These are phyloP conservation scores for Patella ulyssiponensis DNA, from an alignment of 2,888 invertebrate species.

Conservation along the genomic window DNA sequence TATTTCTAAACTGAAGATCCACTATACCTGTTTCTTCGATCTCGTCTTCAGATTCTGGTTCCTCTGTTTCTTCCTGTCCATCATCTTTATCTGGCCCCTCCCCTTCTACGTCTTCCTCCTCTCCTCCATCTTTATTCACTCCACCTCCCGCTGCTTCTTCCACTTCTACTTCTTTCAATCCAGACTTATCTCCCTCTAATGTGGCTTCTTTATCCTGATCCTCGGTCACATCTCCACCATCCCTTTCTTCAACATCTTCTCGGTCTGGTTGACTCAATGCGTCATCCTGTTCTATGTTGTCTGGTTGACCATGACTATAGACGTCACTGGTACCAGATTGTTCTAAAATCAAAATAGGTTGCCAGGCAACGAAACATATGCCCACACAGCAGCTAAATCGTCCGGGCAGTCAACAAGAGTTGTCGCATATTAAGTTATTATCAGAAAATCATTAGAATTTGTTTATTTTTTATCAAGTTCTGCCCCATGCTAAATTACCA, in stretches of 20 bases:
- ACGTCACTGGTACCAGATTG: constrained; percentile 60
- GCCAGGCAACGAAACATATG: too few species aligned
- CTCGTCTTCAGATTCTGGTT: too few species aligned
- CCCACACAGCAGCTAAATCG: too few species aligned
- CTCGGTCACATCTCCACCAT: neutral
- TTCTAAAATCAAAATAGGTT: too few species aligned
- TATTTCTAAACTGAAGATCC: too few species aligned
- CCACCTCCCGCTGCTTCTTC: constrained; percentile 11
- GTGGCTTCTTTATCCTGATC: too few species aligned
- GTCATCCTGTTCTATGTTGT: constrained; percentile 17
- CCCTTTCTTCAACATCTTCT: constrained; percentile 3
- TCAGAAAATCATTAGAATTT: too few species aligned
- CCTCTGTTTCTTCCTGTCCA: constrained; percentile 5
- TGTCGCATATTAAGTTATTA: too few species aligned
- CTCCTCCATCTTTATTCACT: constrained; percentile 4
- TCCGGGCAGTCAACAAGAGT: too few species aligned
- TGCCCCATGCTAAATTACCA: too few species aligned
- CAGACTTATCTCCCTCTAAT: constrained; percentile 6
- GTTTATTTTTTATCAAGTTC: too few species aligned
- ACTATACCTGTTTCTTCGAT: too few species aligned
- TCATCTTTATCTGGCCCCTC: constrained; percentile 10
- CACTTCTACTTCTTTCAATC: neutral
- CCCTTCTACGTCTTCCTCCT: constrained; percentile 6
- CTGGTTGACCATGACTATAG: constrained; percentile 30
- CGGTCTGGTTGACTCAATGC: constrained; percentile 4